Evolutionary conservation across 2,888 invertebrate genomes (phyloP).

Genomic region (Tetanocera ferruginea): DNA sequence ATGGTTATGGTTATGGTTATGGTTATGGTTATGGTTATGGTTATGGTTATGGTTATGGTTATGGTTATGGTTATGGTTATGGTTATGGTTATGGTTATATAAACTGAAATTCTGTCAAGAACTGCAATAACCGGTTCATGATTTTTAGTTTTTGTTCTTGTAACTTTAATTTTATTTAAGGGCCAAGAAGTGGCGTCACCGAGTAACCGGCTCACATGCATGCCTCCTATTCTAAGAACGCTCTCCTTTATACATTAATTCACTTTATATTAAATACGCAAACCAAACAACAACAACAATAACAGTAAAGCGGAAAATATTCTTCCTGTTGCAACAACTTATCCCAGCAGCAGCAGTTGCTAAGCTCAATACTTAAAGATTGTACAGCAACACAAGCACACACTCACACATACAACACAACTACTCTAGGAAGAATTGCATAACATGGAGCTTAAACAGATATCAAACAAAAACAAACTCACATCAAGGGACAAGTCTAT

Average conservation of each 20-base stretch:
- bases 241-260: conserved; percentile 42
- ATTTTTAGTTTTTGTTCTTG: not conserved
- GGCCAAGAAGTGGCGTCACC: not conserved
- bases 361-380: conserved; percentile 20
- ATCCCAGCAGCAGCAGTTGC: conserved; percentile 44
- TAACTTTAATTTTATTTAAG: too few species aligned
- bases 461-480: conserved; percentile 14
- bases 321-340: conserved; percentile 52
- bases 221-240: not conserved
- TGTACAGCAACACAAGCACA: conserved; percentile 4
- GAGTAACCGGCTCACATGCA: not conserved
- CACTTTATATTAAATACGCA: conserved; percentile 45
- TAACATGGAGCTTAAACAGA: not conserved
- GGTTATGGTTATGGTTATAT: not conserved
- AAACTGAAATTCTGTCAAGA: not conserved
- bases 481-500: conserved; percentile 36
- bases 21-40: too few species aligned
- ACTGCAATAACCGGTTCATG: not conserved
- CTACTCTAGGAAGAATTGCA: conserved; percentile 11
- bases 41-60: too few species aligned
- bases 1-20: too few species aligned
- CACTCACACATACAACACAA: not conserved
- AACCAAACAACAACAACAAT: conserved; percentile 34
- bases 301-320: conserved; percentile 50
- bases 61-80: not conserved